These are phyloP conservation scores for Melopsittacus undulatus DNA, from an alignment of 2,797 vertebrate genomes.

Conservation along the genomic window DNA sequence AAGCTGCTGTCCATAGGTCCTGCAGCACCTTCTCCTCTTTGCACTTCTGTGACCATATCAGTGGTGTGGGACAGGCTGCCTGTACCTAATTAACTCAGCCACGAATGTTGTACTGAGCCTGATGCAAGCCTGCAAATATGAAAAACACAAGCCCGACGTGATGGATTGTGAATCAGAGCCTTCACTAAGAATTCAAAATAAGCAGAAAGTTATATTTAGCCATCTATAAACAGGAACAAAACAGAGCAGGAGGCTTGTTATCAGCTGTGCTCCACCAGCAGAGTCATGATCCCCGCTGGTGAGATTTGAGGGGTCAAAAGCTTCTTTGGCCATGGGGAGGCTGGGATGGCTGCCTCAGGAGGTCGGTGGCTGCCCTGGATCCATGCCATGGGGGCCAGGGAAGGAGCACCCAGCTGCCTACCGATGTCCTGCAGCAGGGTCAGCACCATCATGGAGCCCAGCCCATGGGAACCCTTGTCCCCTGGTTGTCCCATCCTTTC, in stretches of 20 bases:
- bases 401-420: not conserved
- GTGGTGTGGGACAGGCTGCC: fast-evolving
- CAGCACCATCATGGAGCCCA: fast-evolving
- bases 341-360: not conserved
- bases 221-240: not conserved
- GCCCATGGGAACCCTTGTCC: not conserved
- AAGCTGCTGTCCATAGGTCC: not conserved
- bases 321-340: fast-evolving
- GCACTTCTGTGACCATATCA: fast-evolving
- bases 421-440: fast-evolving
- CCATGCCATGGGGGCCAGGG: not conserved
- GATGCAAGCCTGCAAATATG: not conserved
- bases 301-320: not conserved
- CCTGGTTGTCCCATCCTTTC: not conserved
- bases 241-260: not conserved
- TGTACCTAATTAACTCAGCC: fast-evolving
- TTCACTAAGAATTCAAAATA: conserved; percentile 9
- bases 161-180: not conserved
- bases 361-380: not conserved
- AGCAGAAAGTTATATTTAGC: conserved; percentile 41
- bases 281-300: not conserved
- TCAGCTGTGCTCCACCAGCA: not conserved
- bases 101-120: not conserved
- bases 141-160: not conserved
- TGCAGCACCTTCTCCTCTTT: not conserved